Evolutionary conservation across 2,888 invertebrate genomes (phyloP).

Genomic region (Heliconius aoede): DNA sequence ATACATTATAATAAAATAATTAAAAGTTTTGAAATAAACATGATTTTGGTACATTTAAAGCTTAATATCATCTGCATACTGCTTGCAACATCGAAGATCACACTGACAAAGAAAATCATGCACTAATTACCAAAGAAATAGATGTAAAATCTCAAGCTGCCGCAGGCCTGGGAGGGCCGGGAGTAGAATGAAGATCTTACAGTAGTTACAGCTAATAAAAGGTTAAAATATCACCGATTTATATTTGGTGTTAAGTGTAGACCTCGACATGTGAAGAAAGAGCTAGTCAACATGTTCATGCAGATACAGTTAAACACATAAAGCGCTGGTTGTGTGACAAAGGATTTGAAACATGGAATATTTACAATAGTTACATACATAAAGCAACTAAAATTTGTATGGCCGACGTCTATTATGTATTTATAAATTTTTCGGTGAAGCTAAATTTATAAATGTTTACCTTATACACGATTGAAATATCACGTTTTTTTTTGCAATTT

Average conservation of each 20-base stretch:
- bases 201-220: slow-evolving; percentile 27
- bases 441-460: no score
- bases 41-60: slow-evolving; percentile 22
- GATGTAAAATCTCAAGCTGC: slow-evolving; percentile 11
- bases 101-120: slow-evolving; percentile 31
- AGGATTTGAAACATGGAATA: neutral
- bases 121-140: slow-evolving; percentile 23
- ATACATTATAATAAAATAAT: slow-evolving; percentile 3
- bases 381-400: neutral
- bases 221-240: neutral
- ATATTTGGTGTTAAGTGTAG: slow-evolving; percentile 26
- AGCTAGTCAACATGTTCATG: slow-evolving; percentile 16
- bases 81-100: slow-evolving; percentile 31
- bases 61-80: slow-evolving; percentile 38
- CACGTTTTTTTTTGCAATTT: no score
- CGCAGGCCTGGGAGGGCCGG: neutral
- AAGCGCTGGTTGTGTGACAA: slow-evolving; percentile 17
- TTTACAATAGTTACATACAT: neutral
- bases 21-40: neutral
- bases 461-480: no score
- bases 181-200: neutral
- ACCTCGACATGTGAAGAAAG: slow-evolving; percentile 19
- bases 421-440: neutral
- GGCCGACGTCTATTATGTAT: neutral
- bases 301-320: slow-evolving; percentile 10